These are phyloP conservation scores for Leucoraja ocellata DNA, from an alignment of 2,797 vertebrate genomes.

Conservation along the genomic window DNA sequence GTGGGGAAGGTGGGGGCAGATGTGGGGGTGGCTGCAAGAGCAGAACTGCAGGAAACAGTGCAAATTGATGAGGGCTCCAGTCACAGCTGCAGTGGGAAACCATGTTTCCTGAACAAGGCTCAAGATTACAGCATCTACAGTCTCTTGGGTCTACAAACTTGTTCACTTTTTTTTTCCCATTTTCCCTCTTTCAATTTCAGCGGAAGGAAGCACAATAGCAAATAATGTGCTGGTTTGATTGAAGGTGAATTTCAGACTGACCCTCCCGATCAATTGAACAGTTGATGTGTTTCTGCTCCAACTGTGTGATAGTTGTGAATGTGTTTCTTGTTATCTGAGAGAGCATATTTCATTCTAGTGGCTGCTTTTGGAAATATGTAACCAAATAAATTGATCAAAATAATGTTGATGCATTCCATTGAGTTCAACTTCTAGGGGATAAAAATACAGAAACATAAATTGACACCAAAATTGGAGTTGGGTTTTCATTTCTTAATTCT, in stretches of 20 bases:
- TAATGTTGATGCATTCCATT: neutral
- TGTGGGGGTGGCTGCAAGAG: too few relatives aligned
- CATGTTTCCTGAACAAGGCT: too few relatives aligned
- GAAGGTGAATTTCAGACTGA: neutral
- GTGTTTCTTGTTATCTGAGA: neutral
- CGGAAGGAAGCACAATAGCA: neutral
- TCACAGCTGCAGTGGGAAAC: too few relatives aligned
- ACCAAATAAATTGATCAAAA: constrained; percentile 1
- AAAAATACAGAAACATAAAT: neutral
- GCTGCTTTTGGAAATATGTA: constrained; percentile 19
- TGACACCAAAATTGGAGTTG: constrained; percentile 24
- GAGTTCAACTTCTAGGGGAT: neutral
- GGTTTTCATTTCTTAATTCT: constrained; percentile 8
- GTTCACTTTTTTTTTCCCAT: neutral
- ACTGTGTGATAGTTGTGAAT: neutral
- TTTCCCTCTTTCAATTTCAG: neutral
- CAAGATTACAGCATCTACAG: too few relatives aligned
- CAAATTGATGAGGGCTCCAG: too few relatives aligned
- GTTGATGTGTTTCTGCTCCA: neutral
- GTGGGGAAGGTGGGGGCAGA: too few relatives aligned
- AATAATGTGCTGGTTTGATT: constrained; percentile 7
- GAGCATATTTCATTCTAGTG: neutral
- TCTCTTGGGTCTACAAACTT: neutral
- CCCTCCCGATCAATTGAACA: neutral
- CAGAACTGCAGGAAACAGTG: too few relatives aligned